A percentile compares a stretch with the other conserved stretches of the same genome.
Conservation (phyloP, 2,888 invertebrate species). For the Ypsolopha sequella region DNA sequence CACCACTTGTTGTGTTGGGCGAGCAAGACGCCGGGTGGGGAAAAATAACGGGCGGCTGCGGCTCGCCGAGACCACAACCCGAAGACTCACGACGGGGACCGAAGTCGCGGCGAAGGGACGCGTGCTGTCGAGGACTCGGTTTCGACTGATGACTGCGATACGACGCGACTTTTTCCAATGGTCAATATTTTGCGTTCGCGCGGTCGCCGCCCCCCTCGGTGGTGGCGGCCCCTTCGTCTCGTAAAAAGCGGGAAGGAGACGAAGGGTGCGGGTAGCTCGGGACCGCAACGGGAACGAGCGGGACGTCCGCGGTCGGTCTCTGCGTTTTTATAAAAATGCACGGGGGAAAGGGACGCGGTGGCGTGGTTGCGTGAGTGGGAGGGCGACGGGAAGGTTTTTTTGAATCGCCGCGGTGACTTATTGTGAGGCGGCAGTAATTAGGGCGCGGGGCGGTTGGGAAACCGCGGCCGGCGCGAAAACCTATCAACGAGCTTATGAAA, state of each 20-base stretch:
- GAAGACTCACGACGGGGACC: slow-evolving; percentile 64
- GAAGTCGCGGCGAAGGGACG: slow-evolving; percentile 57
- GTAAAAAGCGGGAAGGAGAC: slow-evolving; percentile 72
- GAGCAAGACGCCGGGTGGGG: slow-evolving; percentile 54
- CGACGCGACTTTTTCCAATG: slow-evolving; percentile 72
- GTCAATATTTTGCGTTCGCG: slow-evolving; percentile 73
- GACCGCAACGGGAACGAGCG: slow-evolving; percentile 58
- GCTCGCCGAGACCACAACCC: slow-evolving; percentile 58
- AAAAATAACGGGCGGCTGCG: slow-evolving; percentile 42
- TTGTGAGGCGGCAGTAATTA: slow-evolving; percentile 66
- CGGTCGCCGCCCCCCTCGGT: slow-evolving; percentile 66
- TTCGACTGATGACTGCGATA: slow-evolving; percentile 72
- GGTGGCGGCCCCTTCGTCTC: slow-evolving; percentile 67
- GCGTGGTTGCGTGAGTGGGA: slow-evolving; percentile 30
- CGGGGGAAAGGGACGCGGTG: slow-evolving; percentile 48
- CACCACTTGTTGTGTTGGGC: slow-evolving; percentile 68
- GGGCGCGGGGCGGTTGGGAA: slow-evolving; percentile 67
- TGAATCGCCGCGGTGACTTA: slow-evolving; percentile 66
- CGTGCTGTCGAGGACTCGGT: slow-evolving; percentile 63
- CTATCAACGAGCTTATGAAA: slow-evolving; percentile 70
- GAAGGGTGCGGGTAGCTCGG: slow-evolving; percentile 60
- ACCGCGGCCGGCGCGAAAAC: slow-evolving; percentile 66
- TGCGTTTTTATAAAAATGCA: slow-evolving; percentile 70
- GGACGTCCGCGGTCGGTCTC: slow-evolving; percentile 63
- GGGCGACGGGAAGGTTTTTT: slow-evolving; percentile 65